Percentiles rank a stretch among this genome's conserved stretches.
Conservation (phyloP, 2,888 invertebrate species). For the Trachelus iudaicus region DNA sequence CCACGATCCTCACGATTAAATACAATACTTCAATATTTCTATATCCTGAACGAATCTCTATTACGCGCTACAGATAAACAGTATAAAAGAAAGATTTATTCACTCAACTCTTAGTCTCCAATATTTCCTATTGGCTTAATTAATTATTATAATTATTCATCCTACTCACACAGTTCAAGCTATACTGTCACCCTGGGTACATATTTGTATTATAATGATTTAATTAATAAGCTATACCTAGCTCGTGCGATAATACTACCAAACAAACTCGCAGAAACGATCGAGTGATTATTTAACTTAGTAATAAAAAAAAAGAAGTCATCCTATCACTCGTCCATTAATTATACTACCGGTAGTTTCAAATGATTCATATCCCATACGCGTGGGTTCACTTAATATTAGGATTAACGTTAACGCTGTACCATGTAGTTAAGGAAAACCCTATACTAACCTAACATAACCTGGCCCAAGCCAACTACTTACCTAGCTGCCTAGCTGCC, state of each 20-base stretch:
- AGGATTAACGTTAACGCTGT: neutral
- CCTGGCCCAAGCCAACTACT: no score
- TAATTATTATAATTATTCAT: neutral
- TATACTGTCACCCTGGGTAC: neutral
- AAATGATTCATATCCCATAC: neutral
- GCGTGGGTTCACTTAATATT: neutral
- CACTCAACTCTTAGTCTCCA: neutral
- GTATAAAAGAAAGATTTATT: neutral
- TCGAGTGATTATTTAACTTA: neutral
- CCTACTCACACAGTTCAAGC: neutral
- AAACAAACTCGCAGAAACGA: neutral
- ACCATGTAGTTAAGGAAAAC: neutral
- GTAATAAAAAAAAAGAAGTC: neutral
- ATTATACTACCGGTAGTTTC: neutral
- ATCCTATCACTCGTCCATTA: neutral
- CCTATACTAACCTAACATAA: neutral
- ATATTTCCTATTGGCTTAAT: neutral
- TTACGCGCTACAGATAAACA: neutral
- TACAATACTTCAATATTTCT: neutral
- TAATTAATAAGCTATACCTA: neutral
- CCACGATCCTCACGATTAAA: neutral
- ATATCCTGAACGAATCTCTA: neutral
- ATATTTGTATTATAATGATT: neutral
- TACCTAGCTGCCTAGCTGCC: neutral
- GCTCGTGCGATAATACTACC: neutral